Base-by-base conservation (phyloP, 2,113 vertebrate genomes). In the Butorides virescens region DNA sequence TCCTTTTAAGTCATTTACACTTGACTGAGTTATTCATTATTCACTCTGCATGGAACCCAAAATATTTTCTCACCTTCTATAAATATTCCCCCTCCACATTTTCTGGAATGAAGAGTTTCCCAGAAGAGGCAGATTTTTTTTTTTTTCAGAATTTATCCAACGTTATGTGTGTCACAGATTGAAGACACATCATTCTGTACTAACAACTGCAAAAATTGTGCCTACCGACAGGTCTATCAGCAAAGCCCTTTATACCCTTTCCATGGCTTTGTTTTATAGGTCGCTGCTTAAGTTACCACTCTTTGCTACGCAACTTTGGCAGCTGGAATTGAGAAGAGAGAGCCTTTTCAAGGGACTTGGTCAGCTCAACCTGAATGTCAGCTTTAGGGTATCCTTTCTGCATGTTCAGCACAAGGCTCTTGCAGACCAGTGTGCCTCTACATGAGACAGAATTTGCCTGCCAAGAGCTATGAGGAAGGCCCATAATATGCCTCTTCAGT, bases 1-100 rank as follows among this genome's bases (percentile, higher is more conserved):
- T 92, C 81, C 37, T 82, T 81, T 90, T 59, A 95, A 93, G 89
- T 72, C 42, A 89, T 89, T 93, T 91, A 68, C 55, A 72, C 52
- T 90, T 79, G 72, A 82, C 58, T 73, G 72, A 95, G 32, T 74
- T 90, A 96, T 75, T 89, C 87, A 93, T 91, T 95, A 90, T 95
- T 90, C 95, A 91, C 68, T 95, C 19, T 22, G 13, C 44, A 75
- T 46, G 77, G 88, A 95, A 92, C 65, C 36, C 73, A 78, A 94
- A 93, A 76, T 91, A 95, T 94, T 94, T 96, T 94, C 94, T 95
- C 92, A 94, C 87, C 59, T 97, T 90, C 75, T 90, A 95, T 88
- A 95, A 97, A 94, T 93, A 90, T 58, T 86, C 13, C 8, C 29
- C 32, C 61, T 84, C 82, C 58, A 39, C 59, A 72, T 77, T 89